Conservation (phyloP, 2,888 invertebrate genomes). For the Scrobipalpa costella region DNA sequence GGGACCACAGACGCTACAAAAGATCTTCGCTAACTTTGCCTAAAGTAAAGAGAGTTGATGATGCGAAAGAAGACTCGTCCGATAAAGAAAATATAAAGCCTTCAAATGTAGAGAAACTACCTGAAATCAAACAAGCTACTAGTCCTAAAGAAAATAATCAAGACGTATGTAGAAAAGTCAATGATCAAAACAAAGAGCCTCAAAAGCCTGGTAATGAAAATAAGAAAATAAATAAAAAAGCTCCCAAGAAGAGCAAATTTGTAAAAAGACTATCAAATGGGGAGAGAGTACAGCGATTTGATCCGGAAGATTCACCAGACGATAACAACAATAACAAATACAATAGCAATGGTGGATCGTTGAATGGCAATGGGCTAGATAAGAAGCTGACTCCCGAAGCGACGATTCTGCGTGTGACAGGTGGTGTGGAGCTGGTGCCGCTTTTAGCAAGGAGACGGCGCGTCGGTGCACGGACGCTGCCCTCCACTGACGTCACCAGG, state of each 20-base stretch:
- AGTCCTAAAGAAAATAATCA: constrained; percentile 40
- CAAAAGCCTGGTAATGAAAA: constrained; percentile 37
- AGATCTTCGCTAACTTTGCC: constrained; percentile 76
- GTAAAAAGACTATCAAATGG: constrained; percentile 63
- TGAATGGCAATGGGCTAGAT: constrained; percentile 36
- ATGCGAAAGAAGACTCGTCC: constrained; percentile 45
- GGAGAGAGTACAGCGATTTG: constrained; percentile 51
- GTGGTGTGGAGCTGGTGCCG: constrained; percentile 89
- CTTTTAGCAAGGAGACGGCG: constrained; percentile 84
- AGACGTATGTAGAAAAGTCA: constrained; percentile 38
- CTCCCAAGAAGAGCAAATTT: constrained; percentile 59
- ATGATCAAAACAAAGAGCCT: constrained; percentile 38
- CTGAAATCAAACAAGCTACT: constrained; percentile 53
- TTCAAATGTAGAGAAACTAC: constrained; percentile 56
- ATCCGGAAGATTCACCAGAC: constrained; percentile 45
- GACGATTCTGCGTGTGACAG: constrained; percentile 73
- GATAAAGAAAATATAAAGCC: constrained; percentile 57
- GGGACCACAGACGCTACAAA: constrained; percentile 53
- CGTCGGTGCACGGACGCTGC: constrained; percentile 72
- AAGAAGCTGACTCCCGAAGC: constrained; percentile 68
- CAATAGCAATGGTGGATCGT: constrained; percentile 17
- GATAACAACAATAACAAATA: constrained; percentile 29
- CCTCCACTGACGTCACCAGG: constrained; percentile 73
- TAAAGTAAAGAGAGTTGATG: constrained; percentile 75
- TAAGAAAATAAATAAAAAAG: constrained; percentile 45